These are phyloP conservation scores for Icerya purchasi DNA, from an alignment of 2,888 invertebrate species.

Conservation along the genomic window DNA sequence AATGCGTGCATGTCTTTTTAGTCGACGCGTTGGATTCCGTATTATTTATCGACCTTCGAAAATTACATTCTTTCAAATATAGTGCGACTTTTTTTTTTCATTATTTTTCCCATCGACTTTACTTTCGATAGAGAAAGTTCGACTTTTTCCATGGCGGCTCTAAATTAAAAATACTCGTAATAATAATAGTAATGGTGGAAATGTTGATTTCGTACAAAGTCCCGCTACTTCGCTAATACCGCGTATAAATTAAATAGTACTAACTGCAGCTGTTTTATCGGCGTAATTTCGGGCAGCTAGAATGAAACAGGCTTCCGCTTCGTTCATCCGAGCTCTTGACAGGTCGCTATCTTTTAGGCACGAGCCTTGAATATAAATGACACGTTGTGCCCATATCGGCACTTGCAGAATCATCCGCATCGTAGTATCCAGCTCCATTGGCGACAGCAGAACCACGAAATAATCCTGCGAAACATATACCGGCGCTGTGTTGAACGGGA, in stretches of 20 bases:
- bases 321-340: slow-evolving; percentile 85
- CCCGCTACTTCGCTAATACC: background rate
- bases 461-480: slow-evolving; percentile 52
- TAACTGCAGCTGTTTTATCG: slow-evolving; percentile 82
- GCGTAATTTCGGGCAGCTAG: slow-evolving; percentile 88
- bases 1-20: too few relatives aligned
- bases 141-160: too few relatives aligned
- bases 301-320: slow-evolving; percentile 93
- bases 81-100: too few relatives aligned
- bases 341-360: slow-evolving; percentile 90
- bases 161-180: too few relatives aligned
- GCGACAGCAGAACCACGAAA: slow-evolving; percentile 85
- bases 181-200: too few relatives aligned
- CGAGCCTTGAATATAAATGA: slow-evolving; percentile 91
- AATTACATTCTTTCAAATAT: too few relatives aligned
- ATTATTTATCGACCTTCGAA: too few relatives aligned
- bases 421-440: slow-evolving; percentile 91
- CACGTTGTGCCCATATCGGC: slow-evolving; percentile 91
- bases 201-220: background rate
- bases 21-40: too few relatives aligned
- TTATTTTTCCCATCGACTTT: too few relatives aligned
- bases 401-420: slow-evolving; percentile 81
- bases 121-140: too few relatives aligned
- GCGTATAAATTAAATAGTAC: slow-evolving; percentile 18
- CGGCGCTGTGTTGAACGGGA: too few relatives aligned